Base-by-base conservation (phyloP, 2,888 invertebrate species). In the Caenorhabditis drosophilae region DNA sequence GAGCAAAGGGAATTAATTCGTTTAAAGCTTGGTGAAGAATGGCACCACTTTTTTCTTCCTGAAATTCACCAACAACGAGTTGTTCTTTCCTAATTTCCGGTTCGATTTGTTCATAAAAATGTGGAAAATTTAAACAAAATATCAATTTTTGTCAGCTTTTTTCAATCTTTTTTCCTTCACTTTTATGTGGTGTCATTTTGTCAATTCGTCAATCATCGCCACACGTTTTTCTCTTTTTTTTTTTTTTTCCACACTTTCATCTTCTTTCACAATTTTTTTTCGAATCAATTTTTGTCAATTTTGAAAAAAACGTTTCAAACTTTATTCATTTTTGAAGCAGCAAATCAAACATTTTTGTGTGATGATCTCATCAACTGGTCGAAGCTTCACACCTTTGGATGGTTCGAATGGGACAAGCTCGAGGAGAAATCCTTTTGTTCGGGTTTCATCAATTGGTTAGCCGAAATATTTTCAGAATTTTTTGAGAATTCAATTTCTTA, bases 331-430 rank as follows among this genome's bases (percentile, higher is more conserved):
- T 7, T 40, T n/a, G 40, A 16, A 23, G 23, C 36, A 26, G 18
- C 34, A 38, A 40, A 57, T 45, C 31, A 45, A 58, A 46, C 7
- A 25, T 4, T 20, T 18, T 9, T 20, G 9, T 16, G 12, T 36
- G 49, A 57, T 56, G 56, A 25, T 57, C 16, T 62, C 62, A 18
- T 62, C 56, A 26, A 40, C 62, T 44, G 55, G 56, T 45, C 54
- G 62, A 40, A 57, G 18, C 41, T 62, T 62, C 48, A 48, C 57
- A 27, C 53, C 58, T n/a, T 41, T 66, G 23, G 66, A 60, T 38
- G 60, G 60, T 1, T 56, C 59, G 18, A 60, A 66, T 53, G 66
- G 59, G 4, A 66, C 55, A 4, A 66, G 60, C 31, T 66, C 59
- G 6, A 40, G 66, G 23, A 48, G 66, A 20, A 66, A 66, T 50